A percentile compares a stretch with the other conserved stretches of the same genome.
Conservation (phyloP, 2,113 vertebrate species). For the Acrocephalus kingi region DNA sequence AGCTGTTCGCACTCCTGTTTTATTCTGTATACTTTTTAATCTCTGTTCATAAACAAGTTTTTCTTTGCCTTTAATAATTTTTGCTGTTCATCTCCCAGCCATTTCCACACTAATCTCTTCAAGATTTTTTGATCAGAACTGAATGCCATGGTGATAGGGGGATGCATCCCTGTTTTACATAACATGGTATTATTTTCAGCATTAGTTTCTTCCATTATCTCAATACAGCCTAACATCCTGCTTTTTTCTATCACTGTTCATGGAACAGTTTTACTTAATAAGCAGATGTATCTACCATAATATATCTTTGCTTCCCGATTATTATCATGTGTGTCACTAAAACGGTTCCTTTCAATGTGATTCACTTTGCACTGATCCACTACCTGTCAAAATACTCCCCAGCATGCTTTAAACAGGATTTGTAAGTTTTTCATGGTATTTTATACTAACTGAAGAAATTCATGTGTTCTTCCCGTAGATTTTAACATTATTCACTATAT, state of each 20-base stretch:
- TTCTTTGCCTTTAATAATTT: constrained; percentile 15
- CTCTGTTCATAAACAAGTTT: background rate
- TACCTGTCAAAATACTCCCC: background rate
- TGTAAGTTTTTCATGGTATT: background rate
- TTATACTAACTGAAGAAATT: background rate
- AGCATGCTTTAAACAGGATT: background rate
- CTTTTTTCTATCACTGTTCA: background rate
- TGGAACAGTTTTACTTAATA: background rate
- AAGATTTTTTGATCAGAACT: constrained; percentile 1
- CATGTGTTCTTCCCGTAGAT: background rate
- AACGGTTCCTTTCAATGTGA: constrained; percentile 1
- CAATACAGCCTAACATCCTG: background rate
- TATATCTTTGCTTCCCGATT: background rate
- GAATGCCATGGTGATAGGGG: background rate
- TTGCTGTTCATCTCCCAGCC: background rate
- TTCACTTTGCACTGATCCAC: background rate
- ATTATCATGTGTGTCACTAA: background rate
- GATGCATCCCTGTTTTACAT: background rate
- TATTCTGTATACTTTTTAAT: background rate
- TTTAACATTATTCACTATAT: background rate
- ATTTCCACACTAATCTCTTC: background rate
- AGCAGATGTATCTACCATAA: background rate
- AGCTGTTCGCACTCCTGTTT: background rate
- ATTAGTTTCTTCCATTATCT: background rate
- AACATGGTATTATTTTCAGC: background rate